Evolutionary conservation across 1,140 invertebrate genomes (phyloP).

Genomic region (Bombus consobrinus): DNA sequence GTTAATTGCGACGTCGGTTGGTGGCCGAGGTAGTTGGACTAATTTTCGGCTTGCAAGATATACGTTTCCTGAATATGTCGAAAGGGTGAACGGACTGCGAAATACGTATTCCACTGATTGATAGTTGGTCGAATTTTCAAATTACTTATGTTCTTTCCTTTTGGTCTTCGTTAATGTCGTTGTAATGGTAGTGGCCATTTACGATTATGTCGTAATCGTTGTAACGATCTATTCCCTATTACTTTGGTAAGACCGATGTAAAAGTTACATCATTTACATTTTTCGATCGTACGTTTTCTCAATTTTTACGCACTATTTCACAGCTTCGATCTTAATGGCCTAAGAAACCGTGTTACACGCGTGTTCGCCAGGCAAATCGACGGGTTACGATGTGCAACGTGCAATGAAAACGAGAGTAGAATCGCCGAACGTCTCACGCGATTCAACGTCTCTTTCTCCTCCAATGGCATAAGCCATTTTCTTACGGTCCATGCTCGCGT

Average conservation of each 20-base stretch:
- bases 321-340: not conserved
- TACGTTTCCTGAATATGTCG: too few relatives aligned
- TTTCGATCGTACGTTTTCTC: not conserved
- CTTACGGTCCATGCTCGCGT: slow-evolving; percentile 5
- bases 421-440: slow-evolving; percentile 71
- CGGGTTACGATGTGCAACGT: slow-evolving; percentile 57
- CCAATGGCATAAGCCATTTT: not conserved
- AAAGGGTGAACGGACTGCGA: too few relatives aligned
- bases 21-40: too few relatives aligned
- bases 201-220: too few relatives aligned
- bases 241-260: not conserved
- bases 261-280: not conserved
- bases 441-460: slow-evolving; percentile 42
- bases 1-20: too few relatives aligned
- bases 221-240: too few relatives aligned
- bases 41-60: too few relatives aligned
- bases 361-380: slow-evolving; percentile 3
- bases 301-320: not conserved
- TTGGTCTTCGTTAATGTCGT: too few relatives aligned
- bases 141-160: too few relatives aligned
- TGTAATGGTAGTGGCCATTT: too few relatives aligned
- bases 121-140: too few relatives aligned
- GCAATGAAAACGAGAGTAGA: slow-evolving; percentile 67
- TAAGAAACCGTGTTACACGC: not conserved
- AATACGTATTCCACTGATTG: too few relatives aligned